Base-by-base conservation (phyloP, 2,113 vertebrate genomes). In the Tragelaphus strepsiceros region DNA sequence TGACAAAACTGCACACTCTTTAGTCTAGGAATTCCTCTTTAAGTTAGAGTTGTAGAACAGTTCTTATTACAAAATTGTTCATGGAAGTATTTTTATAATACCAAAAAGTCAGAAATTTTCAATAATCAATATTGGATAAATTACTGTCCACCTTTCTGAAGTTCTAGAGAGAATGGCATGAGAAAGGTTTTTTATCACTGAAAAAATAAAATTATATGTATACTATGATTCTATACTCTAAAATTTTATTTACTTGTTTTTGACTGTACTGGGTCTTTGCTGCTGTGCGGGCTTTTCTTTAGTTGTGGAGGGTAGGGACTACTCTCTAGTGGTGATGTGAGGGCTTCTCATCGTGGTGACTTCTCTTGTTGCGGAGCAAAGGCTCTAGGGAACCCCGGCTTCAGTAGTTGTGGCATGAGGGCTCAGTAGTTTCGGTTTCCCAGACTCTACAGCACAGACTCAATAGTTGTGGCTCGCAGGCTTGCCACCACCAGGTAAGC, bases 31-130 rank as follows among this genome's bases (percentile, higher is more conserved):
- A 93, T 51, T 95, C 19, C 17, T 91, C 7, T 30, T 85, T 80
- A 61, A 71, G 71, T 51, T 58, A 51, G 2, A 93, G 85, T 13
- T 30, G n/a, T 51, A 71, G 49, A 92, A 59, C 10, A 89, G 28
- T 32, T 1, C 78, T 96, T 61, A 81, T 59, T 59, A 78, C 15
- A 91, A 87, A 39, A 83, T 61, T 93, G 24, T 80, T 96, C 21
- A 67, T 24, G 67, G n/a, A 92, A 90, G 3, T 7, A 85, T 59
- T 83, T n/a, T 84, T 80, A 85, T 49, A 54, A 89, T 4, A 59
- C 21, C 19, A 84, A 91, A 95, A 88, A 91, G 81, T 67, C 53
- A 90, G 14, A 92, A 81, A 93, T 90, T 88, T 78, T 15, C 6
- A 94, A 51, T 21, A 81, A 32, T 32, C 81, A 84, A 61, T 10